A percentile compares a stretch with the other conserved stretches of the same genome.
Conservation (phyloP, 1,140 invertebrate species). For the Aphaenogaster floridana region DNA sequence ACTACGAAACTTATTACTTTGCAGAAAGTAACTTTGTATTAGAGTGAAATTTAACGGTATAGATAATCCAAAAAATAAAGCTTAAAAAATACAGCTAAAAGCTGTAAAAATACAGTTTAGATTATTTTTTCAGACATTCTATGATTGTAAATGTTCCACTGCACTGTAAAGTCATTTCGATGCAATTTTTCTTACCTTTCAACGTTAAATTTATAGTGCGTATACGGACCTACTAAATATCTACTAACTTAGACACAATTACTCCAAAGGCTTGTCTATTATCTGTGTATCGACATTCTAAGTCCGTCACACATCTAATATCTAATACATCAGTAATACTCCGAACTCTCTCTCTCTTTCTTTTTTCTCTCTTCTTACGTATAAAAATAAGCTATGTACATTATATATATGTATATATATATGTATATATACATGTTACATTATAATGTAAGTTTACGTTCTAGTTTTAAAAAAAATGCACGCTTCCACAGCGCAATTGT, state of each 20-base stretch:
- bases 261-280: not conserved
- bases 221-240: not conserved
- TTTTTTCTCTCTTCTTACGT: constrained; percentile 53
- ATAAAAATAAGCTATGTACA: constrained; percentile 82
- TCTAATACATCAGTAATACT: constrained; percentile 62
- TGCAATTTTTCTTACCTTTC: not conserved
- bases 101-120: constrained; percentile 2
- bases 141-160: not conserved
- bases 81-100: not conserved
- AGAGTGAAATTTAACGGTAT: not conserved
- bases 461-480: constrained; percentile 68
- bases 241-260: constrained; percentile 9
- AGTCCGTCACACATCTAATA: constrained; percentile 18
- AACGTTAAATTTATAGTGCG: not conserved
- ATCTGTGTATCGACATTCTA: constrained; percentile 30
- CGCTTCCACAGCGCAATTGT: not conserved
- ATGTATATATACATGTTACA: constrained; percentile 52
- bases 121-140: not conserved
- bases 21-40: not conserved
- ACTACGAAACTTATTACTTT: not conserved
- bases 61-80: not conserved
- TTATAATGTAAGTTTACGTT: constrained; percentile 49
- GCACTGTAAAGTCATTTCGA: not conserved
- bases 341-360: constrained; percentile 33
- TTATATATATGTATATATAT: constrained; percentile 51